A percentile compares a stretch with the other conserved stretches of the same genome.
Evolutionary conservation across 2,797 vertebrate species (phyloP).

Genomic region (Kryptopterus vitreolus): DNA sequence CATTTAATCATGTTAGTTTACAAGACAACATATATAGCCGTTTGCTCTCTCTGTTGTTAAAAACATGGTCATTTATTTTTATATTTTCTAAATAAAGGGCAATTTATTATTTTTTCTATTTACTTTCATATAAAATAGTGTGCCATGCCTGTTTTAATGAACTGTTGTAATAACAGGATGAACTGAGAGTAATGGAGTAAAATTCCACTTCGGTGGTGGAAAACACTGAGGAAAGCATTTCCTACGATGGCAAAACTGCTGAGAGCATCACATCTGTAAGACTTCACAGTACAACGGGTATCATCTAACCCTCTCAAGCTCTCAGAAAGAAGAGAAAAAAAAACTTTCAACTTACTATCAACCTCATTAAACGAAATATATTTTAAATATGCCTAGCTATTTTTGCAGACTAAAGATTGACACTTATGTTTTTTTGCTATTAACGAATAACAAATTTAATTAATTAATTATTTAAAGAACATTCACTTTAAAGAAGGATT

Average conservation of each 20-base stretch:
- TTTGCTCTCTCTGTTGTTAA: neutral
- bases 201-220: neutral
- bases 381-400: neutral
- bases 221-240: conserved; percentile 25
- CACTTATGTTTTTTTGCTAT: neutral
- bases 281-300: neutral
- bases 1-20: neutral
- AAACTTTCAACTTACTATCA: neutral
- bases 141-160: neutral
- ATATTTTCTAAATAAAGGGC: neutral
- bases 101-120: neutral
- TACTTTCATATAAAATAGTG: neutral
- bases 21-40: neutral
- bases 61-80: neutral
- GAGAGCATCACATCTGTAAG: neutral
- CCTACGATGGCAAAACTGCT: conserved; percentile 12
- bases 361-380: neutral
- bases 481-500: neutral
- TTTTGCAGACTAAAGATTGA: neutral
- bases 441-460: neutral
- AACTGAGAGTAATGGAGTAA: neutral
- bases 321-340: neutral
- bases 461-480: neutral
- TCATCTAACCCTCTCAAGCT: neutral
- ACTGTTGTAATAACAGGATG: conserved; percentile 8